Evolutionary conservation across 2,888 invertebrate genomes (phyloP).

Genomic region (Nasonovia ribisnigri): DNA sequence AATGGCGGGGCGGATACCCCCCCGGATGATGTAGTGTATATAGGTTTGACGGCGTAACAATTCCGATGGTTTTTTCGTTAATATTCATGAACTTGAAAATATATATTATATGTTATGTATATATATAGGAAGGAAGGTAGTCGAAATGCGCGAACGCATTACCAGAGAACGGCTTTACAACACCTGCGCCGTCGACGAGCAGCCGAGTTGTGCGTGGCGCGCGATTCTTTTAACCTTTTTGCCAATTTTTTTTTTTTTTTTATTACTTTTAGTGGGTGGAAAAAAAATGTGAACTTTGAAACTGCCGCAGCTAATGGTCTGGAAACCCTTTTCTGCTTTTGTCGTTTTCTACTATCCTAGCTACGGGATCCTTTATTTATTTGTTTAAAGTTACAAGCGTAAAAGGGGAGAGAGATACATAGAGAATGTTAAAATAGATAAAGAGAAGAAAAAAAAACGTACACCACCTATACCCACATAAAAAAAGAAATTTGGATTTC

Average conservation of each 20-base stretch:
- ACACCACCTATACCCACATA: not conserved
- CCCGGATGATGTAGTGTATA: not conserved
- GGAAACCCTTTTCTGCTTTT: slow-evolving; percentile 58
- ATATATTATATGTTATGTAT: not conserved
- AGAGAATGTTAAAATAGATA: not conserved
- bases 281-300: slow-evolving; percentile 54
- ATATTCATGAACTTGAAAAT: slow-evolving; percentile 29
- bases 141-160: slow-evolving; percentile 7
- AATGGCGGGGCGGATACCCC: not conserved
- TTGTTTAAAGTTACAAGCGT: slow-evolving; percentile 41
- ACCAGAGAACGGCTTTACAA: slow-evolving; percentile 1
- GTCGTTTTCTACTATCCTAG: slow-evolving; percentile 49
- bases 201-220: not conserved
- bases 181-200: slow-evolving; percentile 26
- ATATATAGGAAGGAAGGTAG: not conserved
- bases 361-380: slow-evolving; percentile 50
- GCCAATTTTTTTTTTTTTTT: slow-evolving; percentile 59
- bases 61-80: not conserved
- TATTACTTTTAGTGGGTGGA: slow-evolving; percentile 43
- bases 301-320: slow-evolving; percentile 54
- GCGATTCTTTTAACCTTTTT: slow-evolving; percentile 52
- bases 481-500: slow-evolving; percentile 6
- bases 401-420: not conserved
- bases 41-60: not conserved
- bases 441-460: not conserved